A percentile compares a stretch with the other conserved stretches of the same genome.
phyloP scores from a whole-genome alignment of 2,888 invertebrate genomes.

The Andrena marginata region DNA sequence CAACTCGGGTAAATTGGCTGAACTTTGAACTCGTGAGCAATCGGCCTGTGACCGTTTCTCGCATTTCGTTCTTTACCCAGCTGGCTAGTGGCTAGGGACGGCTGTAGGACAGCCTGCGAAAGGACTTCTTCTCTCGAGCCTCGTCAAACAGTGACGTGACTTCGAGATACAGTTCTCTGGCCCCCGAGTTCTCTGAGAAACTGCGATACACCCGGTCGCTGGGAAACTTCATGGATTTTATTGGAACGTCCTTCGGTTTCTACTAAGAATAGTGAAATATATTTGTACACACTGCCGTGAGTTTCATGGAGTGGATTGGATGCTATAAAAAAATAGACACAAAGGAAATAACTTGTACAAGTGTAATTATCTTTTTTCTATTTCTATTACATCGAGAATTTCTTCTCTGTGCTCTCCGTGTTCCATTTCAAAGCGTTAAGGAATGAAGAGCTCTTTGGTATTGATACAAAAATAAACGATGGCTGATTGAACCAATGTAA shows the following conservation, averaged over 20 bases:
- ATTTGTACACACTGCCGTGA: too few relatives aligned
- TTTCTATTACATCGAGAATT: too few relatives aligned
- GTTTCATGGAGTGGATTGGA: too few relatives aligned
- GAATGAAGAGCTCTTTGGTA: too few relatives aligned
- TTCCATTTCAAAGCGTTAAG: too few relatives aligned
- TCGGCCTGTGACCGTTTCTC: conserved; percentile 67
- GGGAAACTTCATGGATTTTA: conserved; percentile 1
- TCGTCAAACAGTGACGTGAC: conserved; percentile 30
- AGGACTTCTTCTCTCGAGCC: conserved; percentile 28
- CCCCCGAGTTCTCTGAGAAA: background rate
- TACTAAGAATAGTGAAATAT: too few relatives aligned
- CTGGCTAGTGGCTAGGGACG: conserved; percentile 19
- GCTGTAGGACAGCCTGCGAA: conserved; percentile 15
- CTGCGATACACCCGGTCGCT: background rate
- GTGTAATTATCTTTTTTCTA: too few relatives aligned
- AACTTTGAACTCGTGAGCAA: conserved; percentile 79
- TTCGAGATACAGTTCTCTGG: background rate
- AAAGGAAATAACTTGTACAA: too few relatives aligned
- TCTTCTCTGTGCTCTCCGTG: too few relatives aligned
- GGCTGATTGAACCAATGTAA: too few relatives aligned
- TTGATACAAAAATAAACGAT: too few relatives aligned
- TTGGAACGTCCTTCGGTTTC: background rate
- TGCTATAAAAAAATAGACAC: too few relatives aligned
- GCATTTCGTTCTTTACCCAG: conserved; percentile 44
- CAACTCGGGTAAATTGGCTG: conserved; percentile 75